Base-by-base conservation (phyloP, 1,140 invertebrate genomes). In the Chrysomallon squamiferum region DNA sequence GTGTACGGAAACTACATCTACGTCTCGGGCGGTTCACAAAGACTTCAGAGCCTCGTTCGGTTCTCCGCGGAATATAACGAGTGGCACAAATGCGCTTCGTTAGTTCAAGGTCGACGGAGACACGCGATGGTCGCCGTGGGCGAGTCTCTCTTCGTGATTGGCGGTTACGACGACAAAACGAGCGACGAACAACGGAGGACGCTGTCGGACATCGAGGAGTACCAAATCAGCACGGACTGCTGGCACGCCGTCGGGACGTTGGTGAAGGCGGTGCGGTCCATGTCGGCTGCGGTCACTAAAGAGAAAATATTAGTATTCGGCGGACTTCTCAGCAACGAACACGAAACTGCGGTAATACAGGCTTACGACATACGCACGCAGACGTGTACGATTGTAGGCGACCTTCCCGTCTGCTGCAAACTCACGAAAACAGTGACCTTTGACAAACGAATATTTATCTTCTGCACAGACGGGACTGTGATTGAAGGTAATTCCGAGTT, bases 271-370 rank as follows among this genome's bases (percentile, higher is more conserved):
- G 73, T 77, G 5, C 64, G 75, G 0, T 77, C 75, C 2, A 77
- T 70, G 71, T 71, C 75, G 18, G 64, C 75, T 6, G 69, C 73
- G 0, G 75, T 77, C 6, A 68, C 65, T n/a, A 75, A 73, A 58
- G 75, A 77, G 29, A 77, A 77, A 43, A 73, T 77, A 20, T 71
- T 73, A 41, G 58, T 77, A n/a, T 77, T 71, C 50, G 75, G 75
- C 3, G 75, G 75, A n/a, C 64, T 77, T 11, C 50, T 72, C 9
- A n/a, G 58, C 20, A 69, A 75, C 18, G 75, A 77, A 32, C 69
- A 67, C 33, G 75, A 77, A 57, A 72, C 75, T 38, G 56, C 74
- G n/a, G 65, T 62, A 9, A 65, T 77, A 5, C 75, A 77, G 32
- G 75, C 66, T 30, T 77, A 69, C 43, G 75, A 77, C 30, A 77